Evolutionary conservation across 2,113 vertebrate species (phyloP).

Genomic region (Vidua macroura): DNA sequence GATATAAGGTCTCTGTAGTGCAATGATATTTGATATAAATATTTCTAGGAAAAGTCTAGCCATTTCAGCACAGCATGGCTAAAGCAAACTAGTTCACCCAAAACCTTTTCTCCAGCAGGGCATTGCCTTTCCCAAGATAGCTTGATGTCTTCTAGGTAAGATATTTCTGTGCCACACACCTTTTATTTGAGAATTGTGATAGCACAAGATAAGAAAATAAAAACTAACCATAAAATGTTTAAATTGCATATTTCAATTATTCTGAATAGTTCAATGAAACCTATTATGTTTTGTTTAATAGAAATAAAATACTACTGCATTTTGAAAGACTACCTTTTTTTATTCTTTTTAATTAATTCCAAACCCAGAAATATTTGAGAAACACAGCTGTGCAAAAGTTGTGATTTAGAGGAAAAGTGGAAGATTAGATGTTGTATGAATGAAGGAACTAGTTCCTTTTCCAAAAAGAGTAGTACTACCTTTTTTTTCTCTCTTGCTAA

Average conservation of each 20-base stretch:
- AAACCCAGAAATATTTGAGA: background rate
- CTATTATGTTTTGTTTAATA: background rate
- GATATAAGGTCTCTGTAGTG: background rate
- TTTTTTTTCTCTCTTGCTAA: background rate
- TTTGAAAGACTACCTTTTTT: background rate
- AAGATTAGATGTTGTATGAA: background rate
- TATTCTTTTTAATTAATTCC: background rate
- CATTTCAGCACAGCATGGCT: background rate
- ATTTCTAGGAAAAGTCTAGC: background rate
- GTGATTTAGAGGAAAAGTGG: background rate
- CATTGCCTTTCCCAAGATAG: background rate
- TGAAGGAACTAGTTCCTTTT: background rate
- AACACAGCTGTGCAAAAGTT: background rate
- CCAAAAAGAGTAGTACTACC: accelerated
- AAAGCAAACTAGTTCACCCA: background rate
- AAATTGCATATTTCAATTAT: background rate
- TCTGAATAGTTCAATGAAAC: background rate
- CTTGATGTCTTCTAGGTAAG: background rate
- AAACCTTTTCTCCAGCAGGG: background rate
- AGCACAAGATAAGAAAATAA: background rate
- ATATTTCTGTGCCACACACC: background rate
- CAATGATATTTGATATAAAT: background rate
- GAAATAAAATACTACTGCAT: background rate
- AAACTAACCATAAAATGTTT: background rate
- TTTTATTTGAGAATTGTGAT: background rate